phyloP scores from a whole-genome alignment of 2,888 invertebrate species.

The Mimas tiliae region DNA sequence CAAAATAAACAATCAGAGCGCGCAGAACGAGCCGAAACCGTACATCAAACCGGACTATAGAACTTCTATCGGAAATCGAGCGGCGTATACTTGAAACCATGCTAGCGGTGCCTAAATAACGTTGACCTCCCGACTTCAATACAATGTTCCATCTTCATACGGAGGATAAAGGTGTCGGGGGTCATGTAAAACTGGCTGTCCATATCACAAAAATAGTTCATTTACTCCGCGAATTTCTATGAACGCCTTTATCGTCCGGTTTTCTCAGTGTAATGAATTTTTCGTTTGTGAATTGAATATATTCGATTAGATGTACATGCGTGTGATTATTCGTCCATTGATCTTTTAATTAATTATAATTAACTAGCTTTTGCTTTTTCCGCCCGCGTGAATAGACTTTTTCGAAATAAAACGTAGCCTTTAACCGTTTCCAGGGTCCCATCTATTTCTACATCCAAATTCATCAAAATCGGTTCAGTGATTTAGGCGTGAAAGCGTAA shows the following conservation, averaged over 20 bases:
- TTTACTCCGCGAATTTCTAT: constrained; percentile 13
- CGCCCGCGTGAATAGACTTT: too few relatives aligned
- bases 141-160: background rate
- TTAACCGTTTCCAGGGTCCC: too few relatives aligned
- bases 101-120: constrained; percentile 5
- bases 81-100: constrained; percentile 2
- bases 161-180: constrained; percentile 4
- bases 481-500: too few relatives aligned
- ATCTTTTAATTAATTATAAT: too few relatives aligned
- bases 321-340: background rate
- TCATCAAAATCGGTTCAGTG: too few relatives aligned
- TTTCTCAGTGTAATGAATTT: constrained; percentile 11
- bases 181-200: background rate
- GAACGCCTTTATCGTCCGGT: constrained; percentile 7
- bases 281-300: constrained; percentile 4
- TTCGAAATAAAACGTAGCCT: too few relatives aligned
- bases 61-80: constrained; percentile 21
- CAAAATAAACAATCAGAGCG: constrained; percentile 10
- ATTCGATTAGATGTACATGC: background rate
- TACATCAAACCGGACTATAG: constrained; percentile 9
- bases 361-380: too few relatives aligned
- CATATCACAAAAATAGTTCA: constrained; percentile 22
- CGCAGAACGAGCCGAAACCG: background rate
- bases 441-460: too few relatives aligned
- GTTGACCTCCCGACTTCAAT: constrained; percentile 4